Percentiles rank a stretch among this genome's conserved stretches.
phyloP scores from a whole-genome alignment of 2,797 vertebrate species.

The Chrosomus eos region DNA sequence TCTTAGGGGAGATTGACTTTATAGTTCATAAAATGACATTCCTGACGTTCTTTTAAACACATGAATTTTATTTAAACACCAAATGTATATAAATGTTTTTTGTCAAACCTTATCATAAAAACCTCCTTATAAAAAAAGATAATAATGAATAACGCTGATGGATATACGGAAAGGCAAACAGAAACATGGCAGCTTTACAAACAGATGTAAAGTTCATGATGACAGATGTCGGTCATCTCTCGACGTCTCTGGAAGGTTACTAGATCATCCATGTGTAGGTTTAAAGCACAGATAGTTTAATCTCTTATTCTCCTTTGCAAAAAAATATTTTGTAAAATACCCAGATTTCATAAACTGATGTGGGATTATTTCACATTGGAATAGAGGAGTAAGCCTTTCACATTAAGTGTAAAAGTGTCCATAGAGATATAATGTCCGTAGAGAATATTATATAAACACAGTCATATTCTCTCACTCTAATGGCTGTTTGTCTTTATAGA shows the following conservation, averaged over 20 bases:
- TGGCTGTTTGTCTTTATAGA: background rate
- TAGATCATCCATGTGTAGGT: no score
- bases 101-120: background rate
- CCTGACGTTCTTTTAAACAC: background rate
- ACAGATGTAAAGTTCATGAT: background rate
- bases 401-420: background rate
- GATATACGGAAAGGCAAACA: background rate
- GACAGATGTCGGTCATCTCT: no score
- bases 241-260: no score
- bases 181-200: background rate
- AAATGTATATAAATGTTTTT: background rate
- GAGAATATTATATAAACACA: background rate
- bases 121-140: background rate
- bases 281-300: background rate
- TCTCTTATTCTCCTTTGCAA: no score
- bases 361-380: background rate
- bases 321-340: background rate
- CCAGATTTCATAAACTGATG: background rate
- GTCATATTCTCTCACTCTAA: background rate
- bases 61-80: background rate
- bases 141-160: background rate
- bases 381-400: background rate
- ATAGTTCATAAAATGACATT: background rate
- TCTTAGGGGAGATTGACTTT: background rate
- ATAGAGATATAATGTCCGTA: background rate